Conservation (phyloP, 2,113 vertebrate species). For the Limanda limanda region DNA sequence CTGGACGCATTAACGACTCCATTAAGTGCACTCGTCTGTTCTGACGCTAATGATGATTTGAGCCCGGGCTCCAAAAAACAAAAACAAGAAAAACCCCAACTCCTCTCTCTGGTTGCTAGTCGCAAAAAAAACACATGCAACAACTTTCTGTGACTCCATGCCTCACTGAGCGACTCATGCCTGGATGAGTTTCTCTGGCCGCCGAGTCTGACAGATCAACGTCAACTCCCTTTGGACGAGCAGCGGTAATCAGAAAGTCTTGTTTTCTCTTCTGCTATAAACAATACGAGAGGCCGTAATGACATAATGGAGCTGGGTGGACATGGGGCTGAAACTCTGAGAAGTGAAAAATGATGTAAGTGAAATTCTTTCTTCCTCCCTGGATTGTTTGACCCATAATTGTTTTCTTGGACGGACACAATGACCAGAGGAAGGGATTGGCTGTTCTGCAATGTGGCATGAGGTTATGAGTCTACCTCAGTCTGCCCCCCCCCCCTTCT, state of each 20-base stretch:
- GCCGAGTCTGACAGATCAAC: constrained; percentile 64
- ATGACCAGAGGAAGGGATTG: constrained; percentile 62
- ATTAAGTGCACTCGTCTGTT: constrained; percentile 59
- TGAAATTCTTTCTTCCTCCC: constrained; percentile 38
- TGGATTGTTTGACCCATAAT: constrained; percentile 57
- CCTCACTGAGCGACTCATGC: constrained; percentile 65
- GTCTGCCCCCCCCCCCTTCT: no score
- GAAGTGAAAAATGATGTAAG: constrained; percentile 69
- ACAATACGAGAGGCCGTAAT: constrained; percentile 70
- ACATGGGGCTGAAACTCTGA: constrained; percentile 63
- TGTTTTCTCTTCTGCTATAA: constrained; percentile 23
- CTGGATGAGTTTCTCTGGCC: constrained; percentile 70
- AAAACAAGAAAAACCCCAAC: constrained; percentile 49
- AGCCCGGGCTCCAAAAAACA: constrained; percentile 63
- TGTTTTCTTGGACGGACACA: constrained; percentile 63
- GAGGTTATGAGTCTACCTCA: no score
- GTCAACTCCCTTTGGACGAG: constrained; percentile 69
- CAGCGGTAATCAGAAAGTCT: constrained; percentile 61
- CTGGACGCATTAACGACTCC: constrained; percentile 66
- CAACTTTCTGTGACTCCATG: constrained; percentile 75
- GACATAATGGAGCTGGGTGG: constrained; percentile 75
- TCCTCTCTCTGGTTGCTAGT: constrained; percentile 69
- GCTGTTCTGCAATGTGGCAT: constrained; percentile 70
- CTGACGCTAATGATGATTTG: constrained; percentile 75
- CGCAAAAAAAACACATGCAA: constrained; percentile 79